A percentile compares a stretch with the other conserved stretches of the same genome.
Conservation (phyloP, 2,888 invertebrate species). For the Sceliomorpha sp. region DNA sequence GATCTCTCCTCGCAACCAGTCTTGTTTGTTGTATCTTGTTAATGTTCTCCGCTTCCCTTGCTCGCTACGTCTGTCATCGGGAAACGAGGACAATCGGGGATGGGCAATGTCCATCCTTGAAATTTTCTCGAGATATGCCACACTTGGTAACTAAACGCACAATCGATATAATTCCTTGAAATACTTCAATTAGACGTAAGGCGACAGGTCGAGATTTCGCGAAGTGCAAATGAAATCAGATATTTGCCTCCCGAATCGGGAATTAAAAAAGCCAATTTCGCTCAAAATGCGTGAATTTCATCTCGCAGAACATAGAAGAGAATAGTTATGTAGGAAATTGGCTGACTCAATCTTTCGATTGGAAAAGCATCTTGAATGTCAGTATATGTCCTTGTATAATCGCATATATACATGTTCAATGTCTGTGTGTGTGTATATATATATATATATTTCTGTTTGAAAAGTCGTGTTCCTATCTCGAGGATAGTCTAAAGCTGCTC, state of each 20-base stretch:
- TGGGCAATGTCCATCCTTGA: conserved; percentile 40
- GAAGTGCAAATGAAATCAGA: not conserved
- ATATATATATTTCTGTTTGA: not conserved
- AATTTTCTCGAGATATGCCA: conserved; percentile 10
- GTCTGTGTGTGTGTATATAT: not conserved
- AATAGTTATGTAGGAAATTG: conserved; percentile 18
- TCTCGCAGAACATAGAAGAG: conserved; percentile 14
- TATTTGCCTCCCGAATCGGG: not conserved
- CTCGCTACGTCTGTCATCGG: conserved; percentile 15
- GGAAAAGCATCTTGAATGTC: conserved; percentile 12
- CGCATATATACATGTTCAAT: no score
- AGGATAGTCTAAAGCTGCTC: conserved; percentile 24
- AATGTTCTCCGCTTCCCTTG: conserved; percentile 16
- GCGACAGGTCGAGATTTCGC: not conserved
- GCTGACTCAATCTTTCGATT: conserved; percentile 18
- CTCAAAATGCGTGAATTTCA: conserved; percentile 8
- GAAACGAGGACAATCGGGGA: not conserved
- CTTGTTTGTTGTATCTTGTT: conserved; percentile 35
- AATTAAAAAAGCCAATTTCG: conserved; percentile 5
- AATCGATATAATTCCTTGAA: not conserved
- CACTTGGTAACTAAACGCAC: not conserved
- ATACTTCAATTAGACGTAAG: not conserved
- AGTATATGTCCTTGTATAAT: not conserved
- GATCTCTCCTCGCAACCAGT: conserved; percentile 54
- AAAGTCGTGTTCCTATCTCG: conserved; percentile 3